These are phyloP conservation scores for Capitella teleta DNA, from an alignment of 1,140 invertebrate genomes.

Conservation along the genomic window DNA sequence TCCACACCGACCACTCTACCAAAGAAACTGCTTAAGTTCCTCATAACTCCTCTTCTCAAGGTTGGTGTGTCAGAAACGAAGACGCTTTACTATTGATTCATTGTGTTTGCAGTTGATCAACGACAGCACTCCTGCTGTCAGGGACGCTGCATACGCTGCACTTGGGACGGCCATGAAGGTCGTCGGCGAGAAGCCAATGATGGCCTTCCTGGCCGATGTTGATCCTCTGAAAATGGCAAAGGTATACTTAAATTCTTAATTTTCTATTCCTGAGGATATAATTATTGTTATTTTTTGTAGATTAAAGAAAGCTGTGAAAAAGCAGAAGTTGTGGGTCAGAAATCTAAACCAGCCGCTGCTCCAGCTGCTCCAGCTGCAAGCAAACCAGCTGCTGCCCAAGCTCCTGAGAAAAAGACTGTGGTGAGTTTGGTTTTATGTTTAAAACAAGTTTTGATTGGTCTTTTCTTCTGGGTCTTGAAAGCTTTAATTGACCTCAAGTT, in stretches of 20 bases:
- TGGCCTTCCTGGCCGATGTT: conserved; percentile 75
- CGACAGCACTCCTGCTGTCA: conserved; percentile 49
- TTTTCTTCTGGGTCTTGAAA: no score
- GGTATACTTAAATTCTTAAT: no score
- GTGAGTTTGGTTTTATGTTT: conserved; percentile 1
- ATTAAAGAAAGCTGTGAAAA: conserved; percentile 90
- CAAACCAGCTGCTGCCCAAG: conserved; percentile 19
- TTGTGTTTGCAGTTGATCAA: conserved; percentile 54
- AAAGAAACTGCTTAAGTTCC: conserved; percentile 84
- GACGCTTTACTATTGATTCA: no score
- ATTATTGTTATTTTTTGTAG: conserved; percentile 28
- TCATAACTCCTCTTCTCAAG: conserved; percentile 68
- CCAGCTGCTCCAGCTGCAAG: conserved; percentile 33
- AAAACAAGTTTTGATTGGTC: no score
- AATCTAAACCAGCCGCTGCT: conserved; percentile 43
- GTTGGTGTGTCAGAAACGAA: no score
- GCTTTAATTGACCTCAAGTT: no score
- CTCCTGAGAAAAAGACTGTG: conserved; percentile 11
- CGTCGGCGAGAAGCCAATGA: conserved; percentile 80
- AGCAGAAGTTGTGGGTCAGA: conserved; percentile 47
- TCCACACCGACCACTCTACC: conserved; percentile 69
- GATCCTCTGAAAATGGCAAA: conserved; percentile 83
- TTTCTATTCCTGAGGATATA: conserved; percentile 3
- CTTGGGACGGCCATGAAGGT: conserved; percentile 89
- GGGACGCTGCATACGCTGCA: conserved; percentile 55